Evolutionary conservation across 2,797 vertebrate species (phyloP), one percentile per base, ranked within the genome.

Genomic region (Lerista edwardsae): DNA sequence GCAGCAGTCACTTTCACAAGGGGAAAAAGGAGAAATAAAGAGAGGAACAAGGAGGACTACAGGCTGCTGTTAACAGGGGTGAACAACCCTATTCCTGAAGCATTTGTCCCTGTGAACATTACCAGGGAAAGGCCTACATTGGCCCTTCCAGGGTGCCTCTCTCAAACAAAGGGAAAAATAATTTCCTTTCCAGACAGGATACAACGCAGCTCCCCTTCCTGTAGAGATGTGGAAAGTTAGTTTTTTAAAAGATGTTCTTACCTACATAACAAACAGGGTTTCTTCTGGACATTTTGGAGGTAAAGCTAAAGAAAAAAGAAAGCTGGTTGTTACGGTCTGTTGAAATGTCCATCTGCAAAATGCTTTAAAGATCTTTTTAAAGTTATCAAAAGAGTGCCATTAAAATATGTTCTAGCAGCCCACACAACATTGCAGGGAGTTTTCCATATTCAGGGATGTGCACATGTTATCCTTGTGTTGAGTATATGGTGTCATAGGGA

Each of bases 211-310:
- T 19, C 3, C 41, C 21, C 12, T 80, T 64, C 67, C 23, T 25
- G 41, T 31, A 12, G 14, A 25, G 25, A 69, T 23, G 21, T 0
- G 21, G 14, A 25, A 36, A 21, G 10, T n/a, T 31, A 62, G 72
- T 55, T 19, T 23, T 34, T 47, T 47, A 69, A 31, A 68, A n/a
- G 14, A 0, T 85, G 12, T 65, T 55, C 93, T 94, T 93, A 96
- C 96, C 96, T 94, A 89, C 72, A 93, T 91, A 93, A 92, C 89
- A 95, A 73, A 93, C 69, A n/a, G 1, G 3, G 67, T 77, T 91
- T 86, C 92, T 91, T 89, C 55, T 69, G 65, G 83, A 79, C 62
- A 79, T 31, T 83, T 59, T 91, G 75, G 90, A 75, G 31, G 12
- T 27, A 51, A 86, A 55, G 29, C 95, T 96, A 92, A 47, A 93